Conservation (phyloP, 2,113 vertebrate species). For the Lepus americanus region DNA sequence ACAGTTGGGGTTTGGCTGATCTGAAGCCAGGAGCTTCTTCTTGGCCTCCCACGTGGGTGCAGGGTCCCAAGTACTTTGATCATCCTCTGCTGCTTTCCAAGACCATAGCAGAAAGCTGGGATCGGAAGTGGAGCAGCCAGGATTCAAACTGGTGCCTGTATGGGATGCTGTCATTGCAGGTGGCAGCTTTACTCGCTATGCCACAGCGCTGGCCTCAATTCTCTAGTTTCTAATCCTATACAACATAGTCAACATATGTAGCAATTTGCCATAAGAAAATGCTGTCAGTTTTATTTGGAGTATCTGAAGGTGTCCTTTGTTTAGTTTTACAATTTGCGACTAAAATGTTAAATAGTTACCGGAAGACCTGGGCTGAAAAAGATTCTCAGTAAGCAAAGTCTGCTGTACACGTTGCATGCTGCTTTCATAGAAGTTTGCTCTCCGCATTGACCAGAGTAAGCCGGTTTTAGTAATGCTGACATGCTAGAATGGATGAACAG, state of each 20-base stretch:
- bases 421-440: not conserved
- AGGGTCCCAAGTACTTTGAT: too few relatives aligned
- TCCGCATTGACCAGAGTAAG: not conserved
- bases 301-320: conserved; percentile 11
- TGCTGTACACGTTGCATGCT: not conserved
- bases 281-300: not conserved
- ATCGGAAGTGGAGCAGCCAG: too few relatives aligned
- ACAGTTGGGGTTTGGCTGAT: too few relatives aligned
- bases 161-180: too few relatives aligned
- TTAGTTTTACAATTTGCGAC: conserved; percentile 24
- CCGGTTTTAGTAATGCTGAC: conserved; percentile 35
- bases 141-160: too few relatives aligned
- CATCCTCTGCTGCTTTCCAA: too few relatives aligned
- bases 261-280: conserved; percentile 3
- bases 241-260: not conserved
- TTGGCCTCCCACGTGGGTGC: too few relatives aligned
- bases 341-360: conserved; percentile 41
- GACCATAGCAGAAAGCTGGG: too few relatives aligned
- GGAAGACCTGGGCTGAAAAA: conserved; percentile 13
- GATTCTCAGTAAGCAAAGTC: not conserved
- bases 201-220: not conserved
- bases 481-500: not conserved
- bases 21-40: too few relatives aligned
- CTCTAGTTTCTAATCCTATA: not conserved
- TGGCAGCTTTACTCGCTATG: too few relatives aligned